A percentile compares a stretch with the other conserved stretches of the same genome.
These are phyloP conservation scores for Agrilus biguttatus DNA, from an alignment of 2,888 invertebrate genomes.

Conservation along the genomic window DNA sequence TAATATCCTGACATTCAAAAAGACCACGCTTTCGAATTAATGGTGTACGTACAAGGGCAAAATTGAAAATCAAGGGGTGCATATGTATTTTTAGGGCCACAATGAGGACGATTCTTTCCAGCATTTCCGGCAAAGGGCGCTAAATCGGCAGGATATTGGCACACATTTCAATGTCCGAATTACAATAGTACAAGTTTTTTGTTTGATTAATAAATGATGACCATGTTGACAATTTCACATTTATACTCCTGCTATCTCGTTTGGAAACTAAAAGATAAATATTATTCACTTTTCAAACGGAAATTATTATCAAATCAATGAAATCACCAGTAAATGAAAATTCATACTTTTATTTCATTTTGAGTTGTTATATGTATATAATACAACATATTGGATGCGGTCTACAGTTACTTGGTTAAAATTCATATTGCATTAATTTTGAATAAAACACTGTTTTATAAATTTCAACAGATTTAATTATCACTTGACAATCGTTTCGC, in stretches of 20 bases:
- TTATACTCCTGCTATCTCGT: not conserved
- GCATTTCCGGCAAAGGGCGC: conserved; percentile 23
- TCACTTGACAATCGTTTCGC: no score
- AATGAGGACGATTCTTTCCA: conserved; percentile 28
- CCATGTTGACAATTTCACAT: not conserved
- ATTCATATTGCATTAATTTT: no score
- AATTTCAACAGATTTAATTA: no score
- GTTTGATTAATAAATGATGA: not conserved
- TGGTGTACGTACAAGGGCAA: conserved; percentile 24
- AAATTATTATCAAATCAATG: not conserved
- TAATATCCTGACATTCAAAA: conserved; percentile 25
- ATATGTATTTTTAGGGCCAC: conserved; percentile 28
- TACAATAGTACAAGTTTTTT: conserved; percentile 1
- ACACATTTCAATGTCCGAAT: conserved; percentile 26
- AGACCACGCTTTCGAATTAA: conserved; percentile 25
- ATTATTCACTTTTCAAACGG: not conserved
- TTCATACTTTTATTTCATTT: no score
- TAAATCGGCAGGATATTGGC: conserved; percentile 28
- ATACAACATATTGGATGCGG: no score
- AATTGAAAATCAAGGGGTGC: conserved; percentile 29
- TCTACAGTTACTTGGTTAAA: no score
- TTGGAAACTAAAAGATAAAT: not conserved
- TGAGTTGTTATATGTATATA: no score
- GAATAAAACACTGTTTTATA: no score
- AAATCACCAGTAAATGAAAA: no score